A percentile compares a stretch with the other conserved stretches of the same genome.
Conservation (phyloP, 2,888 invertebrate species). For the Drosophila merina region DNA sequence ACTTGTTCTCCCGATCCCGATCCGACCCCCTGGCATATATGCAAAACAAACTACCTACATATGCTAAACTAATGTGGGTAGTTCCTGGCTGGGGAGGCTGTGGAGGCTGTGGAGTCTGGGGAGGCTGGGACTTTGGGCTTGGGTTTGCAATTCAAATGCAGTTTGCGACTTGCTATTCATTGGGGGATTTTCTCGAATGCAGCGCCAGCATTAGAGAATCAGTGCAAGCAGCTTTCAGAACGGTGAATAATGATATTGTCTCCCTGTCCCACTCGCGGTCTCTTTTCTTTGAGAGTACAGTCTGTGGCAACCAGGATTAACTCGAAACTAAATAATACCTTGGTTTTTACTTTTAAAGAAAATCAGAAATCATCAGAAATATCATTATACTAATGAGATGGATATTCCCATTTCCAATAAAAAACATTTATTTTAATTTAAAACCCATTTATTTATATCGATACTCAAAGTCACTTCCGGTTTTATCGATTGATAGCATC, state of each 20-base stretch:
- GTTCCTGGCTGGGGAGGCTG: slow-evolving; percentile 28
- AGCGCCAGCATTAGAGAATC: slow-evolving; percentile 21
- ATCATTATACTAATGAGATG: too few species aligned
- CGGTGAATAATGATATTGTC: slow-evolving; percentile 21
- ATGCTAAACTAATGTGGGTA: slow-evolving; percentile 58
- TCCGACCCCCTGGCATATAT: slow-evolving; percentile 28
- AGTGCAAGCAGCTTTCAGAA: slow-evolving; percentile 33
- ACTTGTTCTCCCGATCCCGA: slow-evolving; percentile 19
- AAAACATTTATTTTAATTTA: too few species aligned
- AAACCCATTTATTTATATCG: too few species aligned
- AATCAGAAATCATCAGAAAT: too few species aligned
- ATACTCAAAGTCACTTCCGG: too few species aligned
- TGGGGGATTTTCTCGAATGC: slow-evolving; percentile 39
- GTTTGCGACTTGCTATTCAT: slow-evolving; percentile 43
- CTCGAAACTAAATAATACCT: too few species aligned
- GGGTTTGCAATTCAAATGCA: slow-evolving; percentile 49
- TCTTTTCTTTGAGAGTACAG: neutral
- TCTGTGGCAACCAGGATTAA: neutral
- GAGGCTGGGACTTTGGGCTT: slow-evolving; percentile 13
- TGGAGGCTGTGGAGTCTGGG: slow-evolving; percentile 2
- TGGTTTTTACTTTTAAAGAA: too few species aligned
- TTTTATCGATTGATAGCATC: neutral
- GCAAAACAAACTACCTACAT: slow-evolving; percentile 41
- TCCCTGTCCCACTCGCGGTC: neutral
- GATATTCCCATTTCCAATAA: too few species aligned